These are phyloP conservation scores for Sylvia borin DNA, from an alignment of 2,797 vertebrate genomes.

Conservation along the genomic window DNA sequence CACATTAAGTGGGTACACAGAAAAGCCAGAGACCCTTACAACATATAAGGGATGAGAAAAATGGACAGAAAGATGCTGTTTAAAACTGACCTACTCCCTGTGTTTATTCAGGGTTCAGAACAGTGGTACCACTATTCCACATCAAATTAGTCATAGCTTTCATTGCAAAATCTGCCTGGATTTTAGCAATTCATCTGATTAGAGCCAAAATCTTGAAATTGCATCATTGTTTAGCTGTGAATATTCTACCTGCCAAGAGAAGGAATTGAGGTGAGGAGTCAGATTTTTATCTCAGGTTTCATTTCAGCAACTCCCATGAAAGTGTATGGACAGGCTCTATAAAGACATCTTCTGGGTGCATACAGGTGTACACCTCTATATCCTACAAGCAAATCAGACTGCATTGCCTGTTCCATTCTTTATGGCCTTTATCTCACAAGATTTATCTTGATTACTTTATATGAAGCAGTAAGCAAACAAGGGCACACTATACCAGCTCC, in stretches of 20 bases:
- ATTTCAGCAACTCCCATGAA: conserved; percentile 57
- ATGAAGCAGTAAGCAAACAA: not conserved
- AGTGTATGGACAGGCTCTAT: not conserved
- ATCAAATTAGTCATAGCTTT: not conserved
- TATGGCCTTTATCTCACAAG: not conserved
- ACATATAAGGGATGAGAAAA: not conserved
- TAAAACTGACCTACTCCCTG: not conserved
- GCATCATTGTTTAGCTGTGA: conserved; percentile 41
- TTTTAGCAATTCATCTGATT: conserved; percentile 57
- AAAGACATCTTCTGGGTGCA: not conserved
- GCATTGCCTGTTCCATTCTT: not conserved
- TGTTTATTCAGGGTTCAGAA: not conserved
- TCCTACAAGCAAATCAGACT: not conserved
- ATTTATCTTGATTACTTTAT: not conserved
- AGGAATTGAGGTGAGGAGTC: conserved; percentile 54
- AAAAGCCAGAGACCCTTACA: not conserved
- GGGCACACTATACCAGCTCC: not conserved
- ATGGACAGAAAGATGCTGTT: not conserved
- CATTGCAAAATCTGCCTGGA: conserved; percentile 36
- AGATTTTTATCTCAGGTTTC: conserved; percentile 67
- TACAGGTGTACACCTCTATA: not conserved
- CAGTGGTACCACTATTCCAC: not conserved
- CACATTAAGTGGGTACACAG: not conserved
- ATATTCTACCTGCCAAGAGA: not conserved
- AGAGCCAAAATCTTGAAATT: conserved; percentile 30